phyloP scores from a whole-genome alignment of 2,113 vertebrate species.

The Pardalotus punctatus region DNA sequence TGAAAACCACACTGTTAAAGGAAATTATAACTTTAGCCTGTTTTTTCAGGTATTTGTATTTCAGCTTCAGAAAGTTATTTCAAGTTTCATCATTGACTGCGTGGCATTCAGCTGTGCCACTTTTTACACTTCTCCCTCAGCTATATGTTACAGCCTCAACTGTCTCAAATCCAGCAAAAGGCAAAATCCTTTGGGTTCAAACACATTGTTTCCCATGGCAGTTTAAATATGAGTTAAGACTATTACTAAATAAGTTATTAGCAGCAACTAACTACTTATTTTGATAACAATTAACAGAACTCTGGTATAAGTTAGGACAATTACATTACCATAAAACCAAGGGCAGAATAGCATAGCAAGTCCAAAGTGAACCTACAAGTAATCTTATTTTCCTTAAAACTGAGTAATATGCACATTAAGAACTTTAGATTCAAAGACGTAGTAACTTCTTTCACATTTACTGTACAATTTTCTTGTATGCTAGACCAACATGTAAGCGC shows the following conservation, averaged over 20 bases:
- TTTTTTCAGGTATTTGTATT: not conserved
- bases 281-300: not conserved
- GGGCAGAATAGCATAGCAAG: not conserved
- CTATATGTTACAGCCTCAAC: not conserved
- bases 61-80: not conserved
- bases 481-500: not conserved
- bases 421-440: not conserved
- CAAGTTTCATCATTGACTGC: not conserved
- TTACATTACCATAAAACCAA: not conserved
- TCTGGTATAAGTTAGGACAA: not conserved
- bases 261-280: not conserved
- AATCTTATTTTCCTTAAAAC: not conserved
- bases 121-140: not conserved
- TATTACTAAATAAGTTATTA: not conserved
- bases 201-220: not conserved
- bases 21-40: fast-evolving
- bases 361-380: not conserved
- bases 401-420: not conserved
- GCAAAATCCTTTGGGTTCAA: not conserved
- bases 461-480: not conserved
- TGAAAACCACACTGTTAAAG: not conserved
- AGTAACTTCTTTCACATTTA: not conserved
- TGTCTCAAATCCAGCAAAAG: not conserved
- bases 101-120: not conserved
- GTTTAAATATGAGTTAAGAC: not conserved